Evolutionary conservation across 2,113 vertebrate genomes (phyloP).

Genomic region (Neolamprologus brichardi): DNA sequence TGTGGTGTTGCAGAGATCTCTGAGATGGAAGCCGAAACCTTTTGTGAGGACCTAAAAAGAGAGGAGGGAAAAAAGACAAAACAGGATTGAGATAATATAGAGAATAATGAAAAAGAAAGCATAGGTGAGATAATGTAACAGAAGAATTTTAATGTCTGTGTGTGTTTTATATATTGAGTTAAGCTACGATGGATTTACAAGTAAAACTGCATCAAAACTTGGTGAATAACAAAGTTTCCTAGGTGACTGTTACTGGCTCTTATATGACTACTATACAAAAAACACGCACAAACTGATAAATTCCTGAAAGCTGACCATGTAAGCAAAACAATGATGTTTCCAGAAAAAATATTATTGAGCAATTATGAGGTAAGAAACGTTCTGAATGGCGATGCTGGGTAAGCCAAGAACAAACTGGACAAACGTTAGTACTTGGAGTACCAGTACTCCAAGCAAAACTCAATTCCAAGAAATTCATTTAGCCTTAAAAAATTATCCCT

Average conservation of each 20-base stretch:
- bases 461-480: not conserved
- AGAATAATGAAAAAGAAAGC: not conserved
- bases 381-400: not conserved
- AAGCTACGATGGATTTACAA: not conserved
- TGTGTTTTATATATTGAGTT: not conserved
- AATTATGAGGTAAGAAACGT: not conserved
- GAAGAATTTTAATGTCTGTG: not conserved
- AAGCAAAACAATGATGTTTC: not conserved
- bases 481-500: not conserved
- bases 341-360: not conserved
- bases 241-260: not conserved
- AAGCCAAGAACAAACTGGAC: not conserved
- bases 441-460: not conserved
- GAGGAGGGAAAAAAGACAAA: not conserved
- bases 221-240: not conserved
- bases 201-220: not conserved
- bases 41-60: constrained; percentile 75
- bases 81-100: not conserved
- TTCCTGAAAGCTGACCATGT: not conserved
- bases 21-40: constrained; percentile 80
- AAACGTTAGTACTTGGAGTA: not conserved
- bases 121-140: not conserved
- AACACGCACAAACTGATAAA: not conserved
- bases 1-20: constrained; percentile 79
- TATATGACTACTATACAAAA: not conserved